These are phyloP conservation scores for Pygoscelis adeliae DNA, from an alignment of 2,113 vertebrate species.

Conservation along the genomic window DNA sequence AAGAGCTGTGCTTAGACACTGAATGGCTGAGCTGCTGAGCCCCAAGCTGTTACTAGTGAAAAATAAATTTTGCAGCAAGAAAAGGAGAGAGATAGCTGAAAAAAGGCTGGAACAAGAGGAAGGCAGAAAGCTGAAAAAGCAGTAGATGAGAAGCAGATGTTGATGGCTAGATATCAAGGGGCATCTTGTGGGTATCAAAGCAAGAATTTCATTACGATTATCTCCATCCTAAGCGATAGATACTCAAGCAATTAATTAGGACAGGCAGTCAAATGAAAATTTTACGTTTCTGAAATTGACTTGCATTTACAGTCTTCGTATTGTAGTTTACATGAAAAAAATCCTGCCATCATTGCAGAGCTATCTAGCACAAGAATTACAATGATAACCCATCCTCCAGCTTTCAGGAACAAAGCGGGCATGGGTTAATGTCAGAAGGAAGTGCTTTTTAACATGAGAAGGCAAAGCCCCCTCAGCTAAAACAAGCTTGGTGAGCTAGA, in stretches of 20 bases:
- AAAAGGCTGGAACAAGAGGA: not conserved
- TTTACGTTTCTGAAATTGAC: not conserved
- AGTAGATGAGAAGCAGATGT: not conserved
- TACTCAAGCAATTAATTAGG: not conserved
- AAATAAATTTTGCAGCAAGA: not conserved
- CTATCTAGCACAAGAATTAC: not conserved
- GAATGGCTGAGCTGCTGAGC: not conserved
- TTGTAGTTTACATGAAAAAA: not conserved
- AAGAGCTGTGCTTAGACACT: not conserved
- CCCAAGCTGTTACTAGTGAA: not conserved
- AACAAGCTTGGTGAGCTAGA: not conserved
- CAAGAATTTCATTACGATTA: not conserved
- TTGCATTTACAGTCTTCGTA: not conserved
- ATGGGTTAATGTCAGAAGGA: not conserved
- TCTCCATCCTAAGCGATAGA: not conserved
- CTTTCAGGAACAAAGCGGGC: not conserved
- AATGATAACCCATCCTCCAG: not conserved
- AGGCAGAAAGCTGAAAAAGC: not conserved
- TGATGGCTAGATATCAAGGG: not conserved
- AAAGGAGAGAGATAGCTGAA: not conserved
- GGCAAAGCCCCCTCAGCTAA: not conserved
- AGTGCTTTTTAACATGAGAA: not conserved
- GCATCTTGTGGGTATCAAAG: conserved; percentile 14
- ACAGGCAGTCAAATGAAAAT: not conserved
- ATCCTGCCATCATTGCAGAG: not conserved